Conservation (phyloP, 1,140 invertebrate species). For the Ips typographus region DNA sequence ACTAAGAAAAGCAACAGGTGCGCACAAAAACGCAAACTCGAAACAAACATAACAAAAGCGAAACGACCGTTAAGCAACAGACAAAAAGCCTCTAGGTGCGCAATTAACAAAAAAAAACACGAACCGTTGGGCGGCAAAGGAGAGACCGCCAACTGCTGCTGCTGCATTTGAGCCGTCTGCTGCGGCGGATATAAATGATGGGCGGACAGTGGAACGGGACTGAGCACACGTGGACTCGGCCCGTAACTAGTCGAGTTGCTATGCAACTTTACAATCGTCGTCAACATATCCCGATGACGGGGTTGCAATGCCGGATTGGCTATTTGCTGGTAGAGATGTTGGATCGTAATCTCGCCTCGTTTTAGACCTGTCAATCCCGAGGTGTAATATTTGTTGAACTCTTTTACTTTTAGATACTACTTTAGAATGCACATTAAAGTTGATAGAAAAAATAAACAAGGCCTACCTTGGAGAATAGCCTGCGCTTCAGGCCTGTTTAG, state of each 20-base stretch:
- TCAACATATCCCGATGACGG: slow-evolving; percentile 70
- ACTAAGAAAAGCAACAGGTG: slow-evolving; percentile 1
- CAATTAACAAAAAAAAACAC: slow-evolving; percentile 29
- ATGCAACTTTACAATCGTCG: slow-evolving; percentile 63
- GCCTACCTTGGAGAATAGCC: slow-evolving; percentile 67
- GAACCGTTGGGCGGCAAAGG: slow-evolving; percentile 59
- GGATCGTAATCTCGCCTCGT: slow-evolving; percentile 71
- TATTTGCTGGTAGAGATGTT: slow-evolving; percentile 72
- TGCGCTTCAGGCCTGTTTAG: slow-evolving; percentile 71
- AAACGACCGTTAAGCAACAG: no score
- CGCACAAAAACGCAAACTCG: slow-evolving; percentile 1
- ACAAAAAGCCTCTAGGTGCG: background rate
- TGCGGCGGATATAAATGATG: slow-evolving; percentile 46
- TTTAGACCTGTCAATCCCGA: slow-evolving; percentile 57
- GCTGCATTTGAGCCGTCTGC: slow-evolving; percentile 50
- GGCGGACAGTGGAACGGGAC: slow-evolving; percentile 54
- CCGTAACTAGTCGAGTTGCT: slow-evolving; percentile 50
- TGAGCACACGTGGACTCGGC: slow-evolving; percentile 56
- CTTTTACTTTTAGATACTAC: no score
- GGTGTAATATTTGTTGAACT: background rate
- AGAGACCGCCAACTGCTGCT: slow-evolving; percentile 58
- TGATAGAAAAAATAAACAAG: background rate
- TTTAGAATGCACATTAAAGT: background rate
- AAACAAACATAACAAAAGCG: no score
- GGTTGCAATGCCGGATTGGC: slow-evolving; percentile 69